Evolutionary conservation across 2,888 invertebrate genomes (phyloP), one percentile per base, ranked within the genome.

Genomic region (Drosophila meridionalis): DNA sequence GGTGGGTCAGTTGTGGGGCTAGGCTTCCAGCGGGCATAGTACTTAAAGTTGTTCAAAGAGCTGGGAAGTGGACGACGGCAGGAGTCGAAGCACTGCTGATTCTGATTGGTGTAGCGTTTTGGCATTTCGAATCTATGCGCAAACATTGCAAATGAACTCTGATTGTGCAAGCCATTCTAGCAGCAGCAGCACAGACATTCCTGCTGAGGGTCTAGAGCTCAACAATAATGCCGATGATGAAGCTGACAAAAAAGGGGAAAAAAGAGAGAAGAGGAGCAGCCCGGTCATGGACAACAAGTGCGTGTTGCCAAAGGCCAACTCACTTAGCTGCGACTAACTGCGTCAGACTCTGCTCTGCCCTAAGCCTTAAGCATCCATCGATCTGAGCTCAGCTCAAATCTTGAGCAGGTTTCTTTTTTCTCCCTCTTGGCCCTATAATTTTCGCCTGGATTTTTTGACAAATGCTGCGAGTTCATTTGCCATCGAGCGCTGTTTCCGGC

Each of bases 81-180:
- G 5, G 32, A 50, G 42, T 45, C 43, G 34, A 32, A 57, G 43
- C 30, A 26, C 63, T 71, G 59, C 56, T 36, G 63, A 59, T 53
- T 64, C 60, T 72, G 83, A 74, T 80, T 73, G 80, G 62, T 65
- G 76, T 63, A 79, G 60, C 67, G 60, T 68, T 74, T 77, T 74
- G 74, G 80, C 77, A 77, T 83, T 73, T 80, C 52, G 65, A 77
- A 83, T 74, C 81, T 80, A 69, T 72, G 80, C 69, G 80, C 81
- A 81, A 81, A 81, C 81, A 81, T 83, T 80, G 77, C 81, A 82
- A 82, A 82, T 82, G 81, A 82, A 83, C 84, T 81, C 73, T 76
- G 82, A 82, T 82, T 82, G 82, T 82, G 76, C 78, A 70, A 69
- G 67, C 65, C 71, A 80, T 66, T 69, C 65, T 43, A 40, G 59